phyloP scores from a whole-genome alignment of 2,888 invertebrate genomes.

The Xylocampa areola region DNA sequence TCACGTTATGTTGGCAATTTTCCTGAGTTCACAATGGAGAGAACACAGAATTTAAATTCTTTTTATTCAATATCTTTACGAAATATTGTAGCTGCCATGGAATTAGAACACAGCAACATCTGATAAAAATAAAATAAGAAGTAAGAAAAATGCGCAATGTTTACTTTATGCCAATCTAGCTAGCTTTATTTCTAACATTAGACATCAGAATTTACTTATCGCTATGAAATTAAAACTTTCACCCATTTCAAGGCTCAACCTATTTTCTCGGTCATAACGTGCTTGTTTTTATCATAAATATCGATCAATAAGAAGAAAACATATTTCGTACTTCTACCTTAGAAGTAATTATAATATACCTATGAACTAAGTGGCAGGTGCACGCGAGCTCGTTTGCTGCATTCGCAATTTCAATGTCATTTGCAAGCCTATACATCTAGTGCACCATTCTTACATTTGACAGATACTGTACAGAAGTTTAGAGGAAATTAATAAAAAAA shows the following conservation, averaged over 20 bases:
- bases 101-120: too few species aligned
- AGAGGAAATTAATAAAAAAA: too few species aligned
- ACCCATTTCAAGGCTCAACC: constrained; percentile 10
- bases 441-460: constrained; percentile 1
- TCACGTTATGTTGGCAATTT: too few species aligned
- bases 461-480: constrained; percentile 11
- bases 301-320: constrained; percentile 40
- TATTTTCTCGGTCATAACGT: constrained; percentile 3
- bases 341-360: constrained; percentile 35
- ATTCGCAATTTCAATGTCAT: constrained; percentile 54
- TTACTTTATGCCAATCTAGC: too few species aligned
- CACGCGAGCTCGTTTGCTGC: constrained; percentile 28
- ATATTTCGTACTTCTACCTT: constrained; percentile 37
- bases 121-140: too few species aligned
- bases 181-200: background rate
- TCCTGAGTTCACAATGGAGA: too few species aligned
- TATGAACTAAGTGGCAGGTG: constrained; percentile 30
- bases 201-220: background rate
- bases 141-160: too few species aligned
- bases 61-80: too few species aligned
- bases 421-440: constrained; percentile 23
- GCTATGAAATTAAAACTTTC: constrained; percentile 7
- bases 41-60: too few species aligned
- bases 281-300: constrained; percentile 27
- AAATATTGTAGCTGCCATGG: too few species aligned